A percentile compares a stretch with the other conserved stretches of the same genome.
phyloP scores from a whole-genome alignment of 2,888 invertebrate species.

The Neoaliturus tenellus region DNA sequence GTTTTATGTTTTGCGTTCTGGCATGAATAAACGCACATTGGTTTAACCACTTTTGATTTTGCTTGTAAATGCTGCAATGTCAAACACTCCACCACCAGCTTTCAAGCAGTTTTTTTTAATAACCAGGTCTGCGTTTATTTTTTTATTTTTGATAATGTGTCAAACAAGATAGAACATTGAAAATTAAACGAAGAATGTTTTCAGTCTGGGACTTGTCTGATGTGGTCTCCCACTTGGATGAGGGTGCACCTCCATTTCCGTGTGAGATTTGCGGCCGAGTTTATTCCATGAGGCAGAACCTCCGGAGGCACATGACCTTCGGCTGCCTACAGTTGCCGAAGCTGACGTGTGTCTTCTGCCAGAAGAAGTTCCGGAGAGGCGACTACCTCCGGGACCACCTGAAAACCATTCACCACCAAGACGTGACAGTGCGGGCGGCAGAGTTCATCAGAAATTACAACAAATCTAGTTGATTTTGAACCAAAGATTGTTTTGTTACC shows the following conservation, averaged over 20 bases:
- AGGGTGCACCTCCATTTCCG: constrained; percentile 22
- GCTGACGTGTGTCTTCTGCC: constrained; percentile 61
- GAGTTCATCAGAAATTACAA: not conserved
- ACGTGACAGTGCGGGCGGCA: not conserved
- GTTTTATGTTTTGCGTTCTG: not conserved
- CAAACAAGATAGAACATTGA: not conserved
- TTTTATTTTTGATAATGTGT: not conserved
- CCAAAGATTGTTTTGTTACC: constrained; percentile 21
- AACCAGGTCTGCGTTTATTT: not conserved
- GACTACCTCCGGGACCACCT: constrained; percentile 38
- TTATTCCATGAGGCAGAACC: constrained; percentile 60
- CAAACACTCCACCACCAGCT: not conserved
- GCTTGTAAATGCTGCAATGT: not conserved
- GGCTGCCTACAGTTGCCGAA: constrained; percentile 65
- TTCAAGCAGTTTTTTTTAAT: not conserved
- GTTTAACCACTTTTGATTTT: not conserved
- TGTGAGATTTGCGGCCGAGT: constrained; percentile 59
- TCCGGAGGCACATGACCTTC: constrained; percentile 65
- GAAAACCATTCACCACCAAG: constrained; percentile 21
- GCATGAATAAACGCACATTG: not conserved
- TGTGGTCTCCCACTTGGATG: not conserved
- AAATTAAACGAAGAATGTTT: not conserved
- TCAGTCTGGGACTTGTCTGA: constrained; percentile 11
- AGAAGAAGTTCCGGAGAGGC: constrained; percentile 48
- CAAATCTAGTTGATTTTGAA: constrained; percentile 8